Percentiles rank a stretch among this genome's conserved stretches.
Evolutionary conservation across 2,797 vertebrate species (phyloP).

Genomic region (Aphelocoma californica): DNA sequence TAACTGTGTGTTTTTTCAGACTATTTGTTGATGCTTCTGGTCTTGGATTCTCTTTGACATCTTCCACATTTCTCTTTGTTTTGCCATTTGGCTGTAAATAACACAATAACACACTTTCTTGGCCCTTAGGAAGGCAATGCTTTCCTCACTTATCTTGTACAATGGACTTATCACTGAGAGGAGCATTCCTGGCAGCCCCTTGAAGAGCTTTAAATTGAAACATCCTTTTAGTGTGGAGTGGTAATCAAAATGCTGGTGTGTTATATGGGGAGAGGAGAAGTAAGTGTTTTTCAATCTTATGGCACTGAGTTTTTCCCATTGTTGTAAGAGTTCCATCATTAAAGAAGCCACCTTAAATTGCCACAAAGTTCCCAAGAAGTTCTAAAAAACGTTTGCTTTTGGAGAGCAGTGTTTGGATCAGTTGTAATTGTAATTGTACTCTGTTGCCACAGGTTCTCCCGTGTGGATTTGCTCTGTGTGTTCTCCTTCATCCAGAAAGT

Average conservation of each 20-base stretch:
- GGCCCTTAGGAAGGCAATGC: not conserved
- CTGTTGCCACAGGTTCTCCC: not conserved
- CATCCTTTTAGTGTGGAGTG: constrained; percentile 1
- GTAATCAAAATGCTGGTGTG: constrained; percentile 43
- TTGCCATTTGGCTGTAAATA: constrained; percentile 41
- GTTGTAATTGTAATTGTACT: not conserved
- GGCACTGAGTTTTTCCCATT: constrained; percentile 5
- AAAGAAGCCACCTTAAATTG: constrained; percentile 7
- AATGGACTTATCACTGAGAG: constrained; percentile 30
- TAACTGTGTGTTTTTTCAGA: not conserved
- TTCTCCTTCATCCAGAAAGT: not conserved
- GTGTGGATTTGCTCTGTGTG: not conserved
- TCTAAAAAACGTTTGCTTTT: not conserved
- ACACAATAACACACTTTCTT: not conserved
- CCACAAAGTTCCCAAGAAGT: not conserved
- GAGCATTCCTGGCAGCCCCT: not conserved
- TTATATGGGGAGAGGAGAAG: not conserved
- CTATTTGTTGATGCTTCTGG: not conserved
- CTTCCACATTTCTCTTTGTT: not conserved
- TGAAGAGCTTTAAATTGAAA: constrained; percentile 54
- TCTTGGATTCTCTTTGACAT: not conserved
- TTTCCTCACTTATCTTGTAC: constrained; percentile 2
- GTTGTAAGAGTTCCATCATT: constrained; percentile 17
- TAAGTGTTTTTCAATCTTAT: constrained; percentile 14
- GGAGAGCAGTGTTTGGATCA: constrained; percentile 1